Evolutionary conservation across 2,888 invertebrate genomes (phyloP).

Genomic region (Dolomedes plantarius): DNA sequence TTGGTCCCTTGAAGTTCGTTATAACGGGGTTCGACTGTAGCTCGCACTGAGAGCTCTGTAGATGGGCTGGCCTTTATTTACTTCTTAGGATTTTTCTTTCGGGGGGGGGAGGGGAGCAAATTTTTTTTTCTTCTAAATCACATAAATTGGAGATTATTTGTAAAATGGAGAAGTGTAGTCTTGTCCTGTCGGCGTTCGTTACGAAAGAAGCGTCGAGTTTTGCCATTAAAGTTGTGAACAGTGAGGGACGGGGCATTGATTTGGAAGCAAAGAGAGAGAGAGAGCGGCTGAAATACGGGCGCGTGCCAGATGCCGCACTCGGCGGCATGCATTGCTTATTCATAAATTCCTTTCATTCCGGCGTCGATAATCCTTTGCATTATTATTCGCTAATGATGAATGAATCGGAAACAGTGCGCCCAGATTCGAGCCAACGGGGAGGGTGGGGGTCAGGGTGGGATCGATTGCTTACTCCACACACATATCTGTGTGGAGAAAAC

Average conservation of each 20-base stretch:
- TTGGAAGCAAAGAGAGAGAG: no score
- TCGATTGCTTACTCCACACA: background rate
- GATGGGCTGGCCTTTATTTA: no score
- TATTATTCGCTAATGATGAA: slow-evolving; percentile 66
- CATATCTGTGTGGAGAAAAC: background rate
- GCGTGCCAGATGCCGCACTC: slow-evolving; percentile 35
- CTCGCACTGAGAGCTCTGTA: slow-evolving; percentile 9
- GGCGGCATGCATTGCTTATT: slow-evolving; percentile 59
- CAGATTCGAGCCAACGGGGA: slow-evolving; percentile 35
- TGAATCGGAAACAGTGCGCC: slow-evolving; percentile 61
- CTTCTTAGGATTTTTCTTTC: background rate
- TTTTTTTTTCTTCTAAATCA: no score
- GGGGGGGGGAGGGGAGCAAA: background rate
- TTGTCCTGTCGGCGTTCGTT: background rate
- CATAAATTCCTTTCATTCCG: slow-evolving; percentile 63
- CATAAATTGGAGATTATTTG: no score
- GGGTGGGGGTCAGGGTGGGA: slow-evolving; percentile 1
- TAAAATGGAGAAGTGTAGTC: no score
- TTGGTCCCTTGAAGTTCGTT: no score
- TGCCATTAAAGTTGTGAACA: slow-evolving; percentile 3
- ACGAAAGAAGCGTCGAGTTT: background rate
- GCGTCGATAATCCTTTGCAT: slow-evolving; percentile 62
- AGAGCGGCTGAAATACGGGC: slow-evolving; percentile 12
- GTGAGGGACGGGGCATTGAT: slow-evolving; percentile 26
- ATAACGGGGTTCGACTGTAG: no score